These are phyloP conservation scores for Ptychoptera contaminata DNA, from an alignment of 2,888 invertebrate genomes.

Conservation along the genomic window DNA sequence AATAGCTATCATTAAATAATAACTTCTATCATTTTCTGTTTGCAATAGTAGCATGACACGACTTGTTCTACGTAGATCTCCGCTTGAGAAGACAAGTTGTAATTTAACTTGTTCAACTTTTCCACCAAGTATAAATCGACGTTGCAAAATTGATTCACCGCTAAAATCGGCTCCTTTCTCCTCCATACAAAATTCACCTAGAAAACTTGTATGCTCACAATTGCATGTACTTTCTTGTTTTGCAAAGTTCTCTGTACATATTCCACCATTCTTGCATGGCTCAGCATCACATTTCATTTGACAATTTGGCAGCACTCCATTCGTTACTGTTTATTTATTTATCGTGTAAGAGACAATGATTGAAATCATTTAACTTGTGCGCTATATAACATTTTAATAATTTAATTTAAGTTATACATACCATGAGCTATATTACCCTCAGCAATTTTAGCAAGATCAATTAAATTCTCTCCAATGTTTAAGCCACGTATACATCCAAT, in stretches of 20 bases:
- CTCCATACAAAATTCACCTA: slow-evolving; percentile 74
- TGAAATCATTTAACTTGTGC: slow-evolving; percentile 3
- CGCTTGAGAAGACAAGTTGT: slow-evolving; percentile 74
- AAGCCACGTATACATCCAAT: slow-evolving; percentile 78
- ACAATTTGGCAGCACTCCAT: slow-evolving; percentile 64
- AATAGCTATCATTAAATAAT: slow-evolving; percentile 66
- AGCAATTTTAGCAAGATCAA: slow-evolving; percentile 60
- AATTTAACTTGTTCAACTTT: slow-evolving; percentile 64
- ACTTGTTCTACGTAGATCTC: slow-evolving; percentile 60
- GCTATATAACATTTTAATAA: no score
- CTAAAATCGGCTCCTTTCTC: slow-evolving; percentile 83
- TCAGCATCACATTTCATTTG: slow-evolving; percentile 78
- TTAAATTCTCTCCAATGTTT: slow-evolving; percentile 64
- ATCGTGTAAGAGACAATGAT: not conserved
- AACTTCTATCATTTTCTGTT: slow-evolving; percentile 69
- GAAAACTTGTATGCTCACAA: slow-evolving; percentile 78
- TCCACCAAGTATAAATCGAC: slow-evolving; percentile 56
- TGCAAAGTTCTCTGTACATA: slow-evolving; percentile 77
- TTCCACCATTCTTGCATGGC: slow-evolving; percentile 76
- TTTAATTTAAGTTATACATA: slow-evolving; percentile 21
- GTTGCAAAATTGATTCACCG: slow-evolving; percentile 67
- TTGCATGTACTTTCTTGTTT: slow-evolving; percentile 75
- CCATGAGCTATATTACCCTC: slow-evolving; percentile 53
- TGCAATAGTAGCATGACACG: slow-evolving; percentile 65
- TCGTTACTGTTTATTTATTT: slow-evolving; percentile 31